Evolutionary conservation across 1,140 invertebrate genomes (phyloP).

Genomic region (Papilio polyxenes): DNA sequence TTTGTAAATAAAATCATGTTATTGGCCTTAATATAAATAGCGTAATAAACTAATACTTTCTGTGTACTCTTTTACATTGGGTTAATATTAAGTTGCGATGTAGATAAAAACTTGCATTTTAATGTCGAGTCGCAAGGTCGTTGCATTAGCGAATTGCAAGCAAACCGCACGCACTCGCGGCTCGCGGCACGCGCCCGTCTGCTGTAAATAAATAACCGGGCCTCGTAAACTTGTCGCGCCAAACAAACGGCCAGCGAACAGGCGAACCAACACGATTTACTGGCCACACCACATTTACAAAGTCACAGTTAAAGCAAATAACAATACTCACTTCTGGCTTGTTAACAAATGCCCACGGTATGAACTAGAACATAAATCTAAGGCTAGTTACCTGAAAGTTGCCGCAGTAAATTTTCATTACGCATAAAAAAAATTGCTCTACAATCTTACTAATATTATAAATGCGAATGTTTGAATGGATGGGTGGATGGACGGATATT

Average conservation of each 20-base stretch:
- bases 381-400: slow-evolving; percentile 9
- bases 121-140: slow-evolving; percentile 52
- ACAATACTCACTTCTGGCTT: neutral
- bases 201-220: slow-evolving; percentile 62
- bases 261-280: slow-evolving; percentile 22
- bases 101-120: neutral
- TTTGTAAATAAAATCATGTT: neutral
- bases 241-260: slow-evolving; percentile 47
- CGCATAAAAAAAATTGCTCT: neutral
- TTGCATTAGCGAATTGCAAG: slow-evolving; percentile 54
- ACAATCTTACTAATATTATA: neutral
- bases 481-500: no score
- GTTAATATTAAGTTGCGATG: neutral
- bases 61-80: neutral
- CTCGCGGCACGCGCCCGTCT: slow-evolving; percentile 56
- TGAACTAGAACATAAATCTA: neutral
- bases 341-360: slow-evolving; percentile 13
- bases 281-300: neutral
- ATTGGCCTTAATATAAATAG: neutral
- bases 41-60: neutral
- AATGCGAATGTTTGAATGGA: no score
- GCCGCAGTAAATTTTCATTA: slow-evolving; percentile 7
- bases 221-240: slow-evolving; percentile 62
- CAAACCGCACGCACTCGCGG: slow-evolving; percentile 51
- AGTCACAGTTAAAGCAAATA: slow-evolving; percentile 1